These are phyloP conservation scores for Tridacna gigas DNA, from an alignment of 2,888 invertebrate genomes.

Conservation along the genomic window DNA sequence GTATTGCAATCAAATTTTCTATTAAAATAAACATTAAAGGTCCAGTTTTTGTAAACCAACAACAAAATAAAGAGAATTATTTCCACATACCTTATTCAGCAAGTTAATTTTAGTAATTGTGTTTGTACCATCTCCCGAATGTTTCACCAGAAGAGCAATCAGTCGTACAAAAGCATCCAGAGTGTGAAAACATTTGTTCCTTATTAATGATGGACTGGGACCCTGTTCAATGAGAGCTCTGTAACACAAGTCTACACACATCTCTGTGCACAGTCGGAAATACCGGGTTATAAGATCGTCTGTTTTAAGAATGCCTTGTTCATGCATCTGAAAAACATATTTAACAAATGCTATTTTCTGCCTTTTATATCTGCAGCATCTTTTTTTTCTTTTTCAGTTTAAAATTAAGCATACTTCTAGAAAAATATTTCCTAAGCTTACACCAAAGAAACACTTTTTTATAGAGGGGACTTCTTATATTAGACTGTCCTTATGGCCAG, in stretches of 20 bases:
- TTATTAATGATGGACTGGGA: constrained; percentile 87
- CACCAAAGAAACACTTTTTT: no score
- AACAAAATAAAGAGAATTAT: no score
- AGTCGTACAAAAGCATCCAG: constrained; percentile 97
- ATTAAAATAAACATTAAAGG: no score
- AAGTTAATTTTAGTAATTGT: constrained; percentile 98
- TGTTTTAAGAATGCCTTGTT: constrained; percentile 97
- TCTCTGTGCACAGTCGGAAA: constrained; percentile 97
- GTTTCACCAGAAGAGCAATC: constrained; percentile 96
- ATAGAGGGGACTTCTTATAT: no score
- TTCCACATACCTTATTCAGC: constrained; percentile 92
- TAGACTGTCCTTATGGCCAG: no score
- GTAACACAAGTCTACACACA: constrained; percentile 98
- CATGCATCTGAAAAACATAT: constrained; percentile 90
- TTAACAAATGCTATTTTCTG: no score
- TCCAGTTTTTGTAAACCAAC: no score
- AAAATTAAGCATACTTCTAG: no score
- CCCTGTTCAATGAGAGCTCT: constrained; percentile 91
- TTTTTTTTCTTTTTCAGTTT: no score
- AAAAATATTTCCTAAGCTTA: no score
- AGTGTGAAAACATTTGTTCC: constrained; percentile 97
- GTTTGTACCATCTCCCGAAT: constrained; percentile 88
- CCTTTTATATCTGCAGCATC: no score
- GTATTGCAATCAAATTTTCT: no score
- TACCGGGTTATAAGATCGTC: constrained; percentile 99